Evolutionary conservation across 53 echinoderm and acorn worm species (phyloP).

Genomic region (Echinarachnius parma): DNA sequence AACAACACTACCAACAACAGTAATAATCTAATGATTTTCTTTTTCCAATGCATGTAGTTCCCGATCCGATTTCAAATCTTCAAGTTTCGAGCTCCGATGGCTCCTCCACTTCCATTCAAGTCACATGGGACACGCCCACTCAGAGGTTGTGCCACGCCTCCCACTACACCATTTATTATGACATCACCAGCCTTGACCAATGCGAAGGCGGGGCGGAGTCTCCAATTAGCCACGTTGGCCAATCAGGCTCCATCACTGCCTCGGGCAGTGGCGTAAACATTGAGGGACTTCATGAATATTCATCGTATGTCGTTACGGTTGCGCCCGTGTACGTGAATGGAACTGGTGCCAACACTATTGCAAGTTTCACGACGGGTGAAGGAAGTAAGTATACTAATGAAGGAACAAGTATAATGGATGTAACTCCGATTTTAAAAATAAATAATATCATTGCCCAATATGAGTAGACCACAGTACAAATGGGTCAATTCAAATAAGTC

Average conservation of each 20-base stretch:
- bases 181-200: conserved; percentile 31
- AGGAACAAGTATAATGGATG: no score
- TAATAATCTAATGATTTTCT: not conserved
- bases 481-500: no score
- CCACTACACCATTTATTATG: conserved; percentile 34
- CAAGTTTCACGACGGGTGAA: not conserved
- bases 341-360: conserved; percentile 5
- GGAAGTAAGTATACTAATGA: conserved; percentile 13
- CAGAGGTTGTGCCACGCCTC: conserved; percentile 1
- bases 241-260: conserved; percentile 23
- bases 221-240: not conserved
- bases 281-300: conserved; percentile 33
- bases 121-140: conserved; percentile 1
- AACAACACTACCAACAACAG: not conserved
- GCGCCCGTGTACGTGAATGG: not conserved
- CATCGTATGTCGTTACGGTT: conserved; percentile 17
- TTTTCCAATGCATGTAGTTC: not conserved
- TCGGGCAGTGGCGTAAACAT: not conserved
- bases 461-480: no score
- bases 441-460: no score
- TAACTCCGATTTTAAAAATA: no score
- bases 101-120: conserved; percentile 7
- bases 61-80: conserved; percentile 21
- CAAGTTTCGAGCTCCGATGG: not conserved
- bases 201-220: not conserved